phyloP scores from a whole-genome alignment of 92 coral and sea anemone genomes.

The Heliopora coerulea region DNA sequence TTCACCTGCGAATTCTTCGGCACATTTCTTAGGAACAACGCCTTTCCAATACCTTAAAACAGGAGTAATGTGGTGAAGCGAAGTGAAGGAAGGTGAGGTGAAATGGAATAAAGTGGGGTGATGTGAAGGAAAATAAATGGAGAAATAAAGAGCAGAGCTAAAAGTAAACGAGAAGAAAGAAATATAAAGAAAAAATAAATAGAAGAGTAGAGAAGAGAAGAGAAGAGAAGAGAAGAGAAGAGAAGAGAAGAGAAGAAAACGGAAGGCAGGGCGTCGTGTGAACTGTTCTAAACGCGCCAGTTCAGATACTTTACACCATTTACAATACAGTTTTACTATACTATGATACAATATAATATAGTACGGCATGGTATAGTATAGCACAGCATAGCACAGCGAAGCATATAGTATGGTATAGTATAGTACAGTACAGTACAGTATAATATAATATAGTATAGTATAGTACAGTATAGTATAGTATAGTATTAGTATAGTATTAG shows the following conservation, averaged over 20 bases:
- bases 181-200: neutral
- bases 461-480: no score
- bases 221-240: neutral
- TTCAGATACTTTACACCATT: no score
- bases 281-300: no score
- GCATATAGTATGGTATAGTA: no score
- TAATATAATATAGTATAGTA: no score
- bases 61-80: neutral
- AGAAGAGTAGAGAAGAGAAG: neutral
- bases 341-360: no score
- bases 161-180: neutral
- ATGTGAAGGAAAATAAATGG: neutral
- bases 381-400: no score
- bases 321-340: no score
- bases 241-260: neutral
- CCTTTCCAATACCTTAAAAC: slow-evolving; percentile 74
- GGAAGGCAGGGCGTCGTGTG: neutral
- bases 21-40: slow-evolving; percentile 78
- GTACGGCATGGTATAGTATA: no score
- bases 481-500: no score
- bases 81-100: slow-evolving; percentile 2
- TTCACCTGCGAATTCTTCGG: slow-evolving; percentile 45
- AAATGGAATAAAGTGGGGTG: neutral
- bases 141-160: neutral
- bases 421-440: no score